These are phyloP conservation scores for Urocolius indicus DNA, from an alignment of 2,113 vertebrate genomes.

Conservation along the genomic window DNA sequence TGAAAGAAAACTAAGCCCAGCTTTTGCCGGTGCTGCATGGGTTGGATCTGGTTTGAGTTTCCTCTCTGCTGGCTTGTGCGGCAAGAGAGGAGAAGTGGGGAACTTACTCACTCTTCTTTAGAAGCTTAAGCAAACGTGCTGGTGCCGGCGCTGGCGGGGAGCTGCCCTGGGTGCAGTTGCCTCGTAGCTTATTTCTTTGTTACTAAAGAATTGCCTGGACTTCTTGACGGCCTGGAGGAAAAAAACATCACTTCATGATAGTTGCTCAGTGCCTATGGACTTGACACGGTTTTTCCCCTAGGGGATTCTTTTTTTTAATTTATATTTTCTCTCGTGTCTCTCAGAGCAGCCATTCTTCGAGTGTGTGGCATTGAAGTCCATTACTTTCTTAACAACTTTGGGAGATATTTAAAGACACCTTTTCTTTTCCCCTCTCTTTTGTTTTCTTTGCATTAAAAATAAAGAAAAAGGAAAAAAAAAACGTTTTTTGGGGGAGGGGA, in stretches of 20 bases:
- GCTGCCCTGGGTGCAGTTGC: constrained; percentile 62
- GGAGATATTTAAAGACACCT: neutral
- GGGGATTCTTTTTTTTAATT: neutral
- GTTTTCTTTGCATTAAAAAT: neutral
- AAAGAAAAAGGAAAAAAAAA: neutral
- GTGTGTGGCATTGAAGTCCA: constrained; percentile 14
- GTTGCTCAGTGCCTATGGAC: constrained; percentile 17
- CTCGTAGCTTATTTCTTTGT: constrained; percentile 39
- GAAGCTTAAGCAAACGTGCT: constrained; percentile 39
- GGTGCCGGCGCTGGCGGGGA: constrained; percentile 45
- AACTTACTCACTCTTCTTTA: constrained; percentile 23
- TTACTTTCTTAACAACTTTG: constrained; percentile 11
- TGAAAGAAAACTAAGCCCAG: constrained; percentile 59
- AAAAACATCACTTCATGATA: constrained; percentile 13
- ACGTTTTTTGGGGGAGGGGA: constrained; percentile 61
- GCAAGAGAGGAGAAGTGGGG: constrained; percentile 46
- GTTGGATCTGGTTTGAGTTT: constrained; percentile 66
- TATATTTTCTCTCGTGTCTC: neutral
- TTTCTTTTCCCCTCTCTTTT: neutral
- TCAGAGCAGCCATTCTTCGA: constrained; percentile 18
- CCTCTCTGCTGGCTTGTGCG: constrained; percentile 58
- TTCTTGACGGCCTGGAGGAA: constrained; percentile 36
- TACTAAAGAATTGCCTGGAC: constrained; percentile 53
- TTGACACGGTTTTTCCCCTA: neutral
- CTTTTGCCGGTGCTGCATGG: constrained; percentile 64